phyloP scores from a whole-genome alignment of 92 coral and sea anemone species.

The Heliopora coerulea region DNA sequence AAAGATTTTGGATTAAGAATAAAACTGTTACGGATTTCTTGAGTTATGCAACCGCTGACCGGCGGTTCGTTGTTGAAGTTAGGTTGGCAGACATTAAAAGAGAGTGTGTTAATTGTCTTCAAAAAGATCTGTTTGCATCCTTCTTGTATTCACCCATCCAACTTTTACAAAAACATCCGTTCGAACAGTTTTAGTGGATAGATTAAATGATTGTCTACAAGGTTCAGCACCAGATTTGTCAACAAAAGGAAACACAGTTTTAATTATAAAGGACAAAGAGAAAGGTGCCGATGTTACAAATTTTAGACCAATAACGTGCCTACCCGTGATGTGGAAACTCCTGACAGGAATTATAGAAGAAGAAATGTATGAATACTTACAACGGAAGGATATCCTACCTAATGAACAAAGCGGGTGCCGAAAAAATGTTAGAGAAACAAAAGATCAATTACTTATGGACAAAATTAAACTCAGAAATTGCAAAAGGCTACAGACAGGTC shows the following conservation, averaged over 20 bases:
- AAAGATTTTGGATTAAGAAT: background rate
- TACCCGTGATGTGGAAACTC: conserved; percentile 52
- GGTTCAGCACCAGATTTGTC: conserved; percentile 39
- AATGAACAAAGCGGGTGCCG: conserved; percentile 48
- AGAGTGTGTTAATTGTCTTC: too few relatives aligned
- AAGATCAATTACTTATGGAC: conserved; percentile 49
- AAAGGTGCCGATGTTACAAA: too few relatives aligned
- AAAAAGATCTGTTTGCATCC: too few relatives aligned
- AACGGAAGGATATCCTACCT: conserved; percentile 30
- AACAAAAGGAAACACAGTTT: conserved; percentile 39
- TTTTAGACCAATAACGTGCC: conserved; percentile 43
- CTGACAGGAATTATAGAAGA: conserved; percentile 40
- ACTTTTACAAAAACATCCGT: too few relatives aligned
- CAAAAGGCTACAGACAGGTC: conserved; percentile 24
- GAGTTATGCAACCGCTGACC: conserved; percentile 29
- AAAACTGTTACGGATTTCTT: background rate
- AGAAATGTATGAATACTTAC: conserved; percentile 36
- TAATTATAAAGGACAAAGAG: conserved; percentile 23
- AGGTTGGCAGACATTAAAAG: too few relatives aligned
- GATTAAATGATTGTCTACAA: conserved; percentile 9
- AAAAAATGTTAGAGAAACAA: conserved; percentile 39
- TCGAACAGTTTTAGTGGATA: too few relatives aligned
- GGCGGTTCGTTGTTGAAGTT: too few relatives aligned
- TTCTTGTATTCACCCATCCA: too few relatives aligned
- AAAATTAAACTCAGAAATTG: conserved; percentile 42